phyloP scores from a whole-genome alignment of 1,140 invertebrate species.

The Sminthurides bifidus region DNA sequence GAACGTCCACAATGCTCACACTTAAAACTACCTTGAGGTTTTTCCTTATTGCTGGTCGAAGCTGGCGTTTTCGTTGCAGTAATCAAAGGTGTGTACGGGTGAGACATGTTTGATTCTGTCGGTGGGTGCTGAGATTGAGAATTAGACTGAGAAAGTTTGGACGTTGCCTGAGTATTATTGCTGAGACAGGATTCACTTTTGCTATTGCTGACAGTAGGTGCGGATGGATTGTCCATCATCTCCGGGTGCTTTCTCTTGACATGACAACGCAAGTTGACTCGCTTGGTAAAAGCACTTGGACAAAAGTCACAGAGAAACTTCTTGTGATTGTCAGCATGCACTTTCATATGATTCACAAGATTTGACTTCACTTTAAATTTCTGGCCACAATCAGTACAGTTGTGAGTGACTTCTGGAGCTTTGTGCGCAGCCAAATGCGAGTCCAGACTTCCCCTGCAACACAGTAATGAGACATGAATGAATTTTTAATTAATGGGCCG shows the following conservation, averaged over 20 bases:
- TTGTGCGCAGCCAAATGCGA: slow-evolving; percentile 25
- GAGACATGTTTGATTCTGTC: neutral
- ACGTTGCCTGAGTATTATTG: neutral
- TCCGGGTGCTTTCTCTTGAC: slow-evolving; percentile 28
- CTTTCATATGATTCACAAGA: slow-evolving; percentile 21
- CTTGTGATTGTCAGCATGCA: slow-evolving; percentile 24
- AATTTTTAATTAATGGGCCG: slow-evolving; percentile 9
- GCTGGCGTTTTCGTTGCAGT: neutral
- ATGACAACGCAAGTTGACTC: slow-evolving; percentile 29
- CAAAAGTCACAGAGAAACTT: slow-evolving; percentile 29
- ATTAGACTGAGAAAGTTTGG: neutral
- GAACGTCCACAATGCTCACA: slow-evolving; percentile 29
- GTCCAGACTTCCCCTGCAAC: slow-evolving; percentile 28
- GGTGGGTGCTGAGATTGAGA: neutral
- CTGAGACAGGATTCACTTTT: slow-evolving; percentile 10
- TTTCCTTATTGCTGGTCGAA: slow-evolving; percentile 13
- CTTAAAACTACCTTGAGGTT: slow-evolving; percentile 27
- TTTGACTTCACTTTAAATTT: slow-evolving; percentile 27
- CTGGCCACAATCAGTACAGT: slow-evolving; percentile 24
- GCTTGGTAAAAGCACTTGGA: slow-evolving; percentile 26
- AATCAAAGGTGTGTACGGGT: neutral
- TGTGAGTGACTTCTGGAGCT: slow-evolving; percentile 12
- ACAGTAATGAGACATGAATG: slow-evolving; percentile 5
- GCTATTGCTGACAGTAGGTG: no score
- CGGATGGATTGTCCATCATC: slow-evolving; percentile 6